Evolutionary conservation across 2,797 vertebrate genomes (phyloP), one percentile per base, ranked within the genome.

Genomic region (Bryconaethiops microstoma): DNA sequence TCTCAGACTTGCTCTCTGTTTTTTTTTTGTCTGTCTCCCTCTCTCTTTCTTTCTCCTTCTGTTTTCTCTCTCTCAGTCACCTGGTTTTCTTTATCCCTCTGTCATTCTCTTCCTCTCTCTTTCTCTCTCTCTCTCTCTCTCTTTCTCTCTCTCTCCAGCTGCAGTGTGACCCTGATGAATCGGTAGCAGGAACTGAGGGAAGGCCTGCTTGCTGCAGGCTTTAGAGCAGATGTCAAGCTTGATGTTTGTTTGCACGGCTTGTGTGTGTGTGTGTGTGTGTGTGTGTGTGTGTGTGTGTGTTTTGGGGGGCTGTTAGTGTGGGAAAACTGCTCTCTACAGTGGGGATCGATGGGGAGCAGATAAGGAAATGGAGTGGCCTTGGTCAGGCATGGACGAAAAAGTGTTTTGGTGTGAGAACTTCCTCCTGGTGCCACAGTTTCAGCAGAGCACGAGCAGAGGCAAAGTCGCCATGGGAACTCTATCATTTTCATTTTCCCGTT

Each of bases 321-420:
- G 94, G 94, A 95, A 95, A 86, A 75, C 86, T 85, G 16, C 72
- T 89, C 81, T 86, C 83, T 77, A 82, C 54, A 29, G 85, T 84
- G 85, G 73, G 81, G 91, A 94, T 94, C 88, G 87, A 94, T 94
- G 89, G 78, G 77, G 75, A 71, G 77, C 64, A 93, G 94, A 95
- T 95, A 95, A 94, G 91, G 85, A 78, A 50, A 59, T 81, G 80
- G 82, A 69, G 81, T 91, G 90, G 87, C 92, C 93, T 94, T 93
- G 91, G 81, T 84, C 84, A 72, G 89, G 89, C 84, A 85, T 84
- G 88, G 86, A 89, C 87, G 82, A 55, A 81, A 90, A 86, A 87
- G 83, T 74, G 57, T 89, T 89, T 86, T 80, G 85, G 80, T 89
- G 90, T 93, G 93, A 92, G 89, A 93, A 93, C 84, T 25, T 87